These are phyloP conservation scores for Archivesica marissinica DNA, from an alignment of 1,140 invertebrate genomes.

Conservation along the genomic window DNA sequence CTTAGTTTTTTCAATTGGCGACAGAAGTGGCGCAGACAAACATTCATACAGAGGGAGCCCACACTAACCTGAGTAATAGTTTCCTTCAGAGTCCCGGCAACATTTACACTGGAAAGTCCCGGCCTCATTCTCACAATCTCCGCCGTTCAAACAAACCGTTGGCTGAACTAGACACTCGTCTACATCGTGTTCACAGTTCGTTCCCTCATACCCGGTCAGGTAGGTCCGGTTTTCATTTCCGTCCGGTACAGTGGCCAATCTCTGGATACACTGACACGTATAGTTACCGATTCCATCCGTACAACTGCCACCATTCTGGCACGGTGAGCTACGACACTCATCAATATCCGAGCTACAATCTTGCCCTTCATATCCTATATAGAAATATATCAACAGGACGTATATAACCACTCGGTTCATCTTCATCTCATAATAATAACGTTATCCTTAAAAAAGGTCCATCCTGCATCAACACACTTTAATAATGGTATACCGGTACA, in stretches of 20 bases:
- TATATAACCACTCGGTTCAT: background rate
- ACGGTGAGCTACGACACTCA: conserved; percentile 84
- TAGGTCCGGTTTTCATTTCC: conserved; percentile 57
- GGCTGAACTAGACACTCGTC: conserved; percentile 69
- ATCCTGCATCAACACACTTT: no score
- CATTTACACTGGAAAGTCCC: conserved; percentile 63
- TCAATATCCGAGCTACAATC: conserved; percentile 95
- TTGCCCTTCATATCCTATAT: conserved; percentile 83
- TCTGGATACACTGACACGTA: conserved; percentile 89
- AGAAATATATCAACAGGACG: background rate
- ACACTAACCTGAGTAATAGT: conserved; percentile 57
- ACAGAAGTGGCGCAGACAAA: no score
- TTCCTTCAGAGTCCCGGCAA: conserved; percentile 18
- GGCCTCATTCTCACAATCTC: conserved; percentile 64
- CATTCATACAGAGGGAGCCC: no score
- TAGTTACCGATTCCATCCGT: conserved; percentile 83
- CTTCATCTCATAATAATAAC: background rate
- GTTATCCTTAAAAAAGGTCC: no score
- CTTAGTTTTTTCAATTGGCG: no score
- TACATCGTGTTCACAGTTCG: conserved; percentile 74
- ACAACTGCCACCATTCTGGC: conserved; percentile 70
- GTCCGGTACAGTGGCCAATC: background rate
- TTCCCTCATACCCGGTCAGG: conserved; percentile 67
- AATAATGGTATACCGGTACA: no score
- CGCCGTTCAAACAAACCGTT: conserved; percentile 68